Evolutionary conservation across 2,888 invertebrate genomes (phyloP).

Genomic region (Apeira syringaria): DNA sequence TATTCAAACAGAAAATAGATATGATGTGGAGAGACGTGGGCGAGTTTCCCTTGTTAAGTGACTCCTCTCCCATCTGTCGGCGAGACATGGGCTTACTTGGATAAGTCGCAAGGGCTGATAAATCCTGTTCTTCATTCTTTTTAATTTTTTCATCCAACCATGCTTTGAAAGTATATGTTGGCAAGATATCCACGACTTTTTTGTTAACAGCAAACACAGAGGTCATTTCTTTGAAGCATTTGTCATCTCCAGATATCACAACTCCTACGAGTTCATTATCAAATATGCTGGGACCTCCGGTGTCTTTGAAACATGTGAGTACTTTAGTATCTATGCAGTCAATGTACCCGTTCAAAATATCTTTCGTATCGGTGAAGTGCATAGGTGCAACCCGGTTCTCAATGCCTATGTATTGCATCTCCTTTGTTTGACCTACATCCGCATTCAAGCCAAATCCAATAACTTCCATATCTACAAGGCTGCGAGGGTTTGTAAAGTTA

Average conservation of each 20-base stretch:
- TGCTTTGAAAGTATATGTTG: conserved; percentile 60
- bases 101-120: conserved; percentile 42
- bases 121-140: conserved; percentile 55
- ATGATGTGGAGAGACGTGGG: background rate
- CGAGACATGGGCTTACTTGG: conserved; percentile 44
- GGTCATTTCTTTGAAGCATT: conserved; percentile 62
- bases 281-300: conserved; percentile 64
- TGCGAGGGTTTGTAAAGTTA: conserved; percentile 50
- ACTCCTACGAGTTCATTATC: conserved; percentile 67
- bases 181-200: conserved; percentile 55
- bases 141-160: conserved; percentile 68
- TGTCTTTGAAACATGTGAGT: conserved; percentile 67
- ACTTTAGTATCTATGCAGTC: conserved; percentile 72
- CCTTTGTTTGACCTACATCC: conserved; percentile 52
- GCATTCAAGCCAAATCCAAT: conserved; percentile 70
- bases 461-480: conserved; percentile 54
- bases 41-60: background rate
- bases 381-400: conserved; percentile 45
- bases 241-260: conserved; percentile 53
- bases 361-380: conserved; percentile 14
- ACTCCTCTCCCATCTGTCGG: conserved; percentile 3
- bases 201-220: conserved; percentile 61
- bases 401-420: conserved; percentile 64
- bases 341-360: conserved; percentile 43
- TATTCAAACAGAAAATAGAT: background rate